Base-by-base conservation (phyloP, 2,113 vertebrate species). In the Hystrix brachyura region DNA sequence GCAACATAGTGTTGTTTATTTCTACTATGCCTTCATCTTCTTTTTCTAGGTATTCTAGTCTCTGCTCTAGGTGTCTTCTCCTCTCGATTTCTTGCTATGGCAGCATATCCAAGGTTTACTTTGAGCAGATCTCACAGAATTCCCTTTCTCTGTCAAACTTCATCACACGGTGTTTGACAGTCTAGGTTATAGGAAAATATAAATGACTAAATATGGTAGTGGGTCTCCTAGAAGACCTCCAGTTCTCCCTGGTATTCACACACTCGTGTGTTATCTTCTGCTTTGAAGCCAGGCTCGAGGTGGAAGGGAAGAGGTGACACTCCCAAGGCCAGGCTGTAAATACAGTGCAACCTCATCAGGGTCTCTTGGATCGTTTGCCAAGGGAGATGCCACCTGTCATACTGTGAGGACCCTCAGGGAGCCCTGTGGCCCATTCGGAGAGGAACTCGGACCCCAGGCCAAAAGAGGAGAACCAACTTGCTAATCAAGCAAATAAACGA, bases 211-310 rank as follows among this genome's bases (percentile, higher is more conserved):
- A 27, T 51, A 14, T 76, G 10, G 19, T 84, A 81, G 29, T 12
- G 3, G 67, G 27, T 80, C 17, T 82, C 59, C 59, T 94, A 78
- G 23, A 83, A 48, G 3, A 18, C 34, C 25, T 6, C 23, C 21
- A 71, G 1, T 32, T 51, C 81, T 53, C 67, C 48, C 51, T 79
- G 25, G 29, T 51, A 86, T 34, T 91, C 46, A 86, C 0, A 64
- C 3, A 62, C n/a, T 38, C 60, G 0, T 82, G 6, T 27, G 25
- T 14, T 29, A 71, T 27, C 80, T 87, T 89, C 59, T 90, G 51
- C 19, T 89, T 80, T 87, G 80, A 89, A 78, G 79, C 17, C 48
- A 13, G 55, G n/a, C 62, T 95, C n/a, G 71, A 62, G 84, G 57
- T 46, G 38, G 67, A 91, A 88, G 69, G 55, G 74, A 88, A 55